Evolutionary conservation across 2,113 vertebrate genomes (phyloP).

Genomic region (Pygoscelis adeliae): DNA sequence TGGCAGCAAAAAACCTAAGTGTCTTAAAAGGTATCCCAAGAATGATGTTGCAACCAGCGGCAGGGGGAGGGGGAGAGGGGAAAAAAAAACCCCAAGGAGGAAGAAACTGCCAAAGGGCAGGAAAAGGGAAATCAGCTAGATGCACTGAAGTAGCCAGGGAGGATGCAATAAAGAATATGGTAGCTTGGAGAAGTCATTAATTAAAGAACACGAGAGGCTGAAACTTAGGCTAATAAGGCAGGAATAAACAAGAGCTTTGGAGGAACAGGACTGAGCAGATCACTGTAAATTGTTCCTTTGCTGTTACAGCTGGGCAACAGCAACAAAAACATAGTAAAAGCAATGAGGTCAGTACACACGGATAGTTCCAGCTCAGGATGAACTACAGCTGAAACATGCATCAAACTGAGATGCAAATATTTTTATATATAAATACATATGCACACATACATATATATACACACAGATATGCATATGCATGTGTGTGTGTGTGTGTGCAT

Average conservation of each 20-base stretch:
- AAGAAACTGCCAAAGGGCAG: neutral
- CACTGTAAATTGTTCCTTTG: neutral
- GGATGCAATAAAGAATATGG: neutral
- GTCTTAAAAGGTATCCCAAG: neutral
- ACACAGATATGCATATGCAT: too few relatives aligned
- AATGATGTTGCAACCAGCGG: neutral
- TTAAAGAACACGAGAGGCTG: neutral
- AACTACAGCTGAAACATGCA: neutral
- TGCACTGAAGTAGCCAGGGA: neutral
- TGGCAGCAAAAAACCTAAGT: neutral
- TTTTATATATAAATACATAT: neutral
- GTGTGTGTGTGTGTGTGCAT: too few relatives aligned
- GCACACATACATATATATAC: neutral
- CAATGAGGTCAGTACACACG: neutral
- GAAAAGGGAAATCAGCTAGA: neutral
- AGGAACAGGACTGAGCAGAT: neutral
- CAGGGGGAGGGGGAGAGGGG: neutral
- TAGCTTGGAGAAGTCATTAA: neutral
- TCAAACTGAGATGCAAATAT: neutral
- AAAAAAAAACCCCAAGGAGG: neutral
- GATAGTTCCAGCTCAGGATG: neutral
- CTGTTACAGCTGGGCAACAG: neutral
- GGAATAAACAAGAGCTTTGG: neutral
- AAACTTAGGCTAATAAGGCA: neutral
- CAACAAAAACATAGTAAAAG: neutral